Percentiles rank a stretch among this genome's conserved stretches.
phyloP scores from a whole-genome alignment of 2,113 vertebrate species.

The Oenanthe oenanthe region DNA sequence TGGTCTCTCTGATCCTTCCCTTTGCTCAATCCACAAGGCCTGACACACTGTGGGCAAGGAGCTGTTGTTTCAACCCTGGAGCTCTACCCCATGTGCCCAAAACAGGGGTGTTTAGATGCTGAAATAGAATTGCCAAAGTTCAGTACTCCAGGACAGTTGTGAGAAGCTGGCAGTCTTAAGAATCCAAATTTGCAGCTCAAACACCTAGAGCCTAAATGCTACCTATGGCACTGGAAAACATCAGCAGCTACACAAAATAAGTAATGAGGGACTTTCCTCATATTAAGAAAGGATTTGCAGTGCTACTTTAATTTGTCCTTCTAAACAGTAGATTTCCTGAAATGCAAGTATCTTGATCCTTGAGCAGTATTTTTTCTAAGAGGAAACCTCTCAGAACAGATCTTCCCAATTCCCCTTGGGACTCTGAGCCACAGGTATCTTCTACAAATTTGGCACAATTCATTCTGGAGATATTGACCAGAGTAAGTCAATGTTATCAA shows the following conservation, averaged over 20 bases:
- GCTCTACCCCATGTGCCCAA: rapidly evolving
- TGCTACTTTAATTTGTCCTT: background rate
- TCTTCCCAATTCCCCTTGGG: background rate
- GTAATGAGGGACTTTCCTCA: background rate
- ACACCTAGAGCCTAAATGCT: background rate
- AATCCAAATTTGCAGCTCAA: background rate
- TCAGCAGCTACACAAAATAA: background rate
- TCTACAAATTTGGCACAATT: background rate
- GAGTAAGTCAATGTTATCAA: background rate
- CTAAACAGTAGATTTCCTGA: background rate
- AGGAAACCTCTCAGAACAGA: background rate
- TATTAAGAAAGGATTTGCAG: background rate
- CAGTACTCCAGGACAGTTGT: background rate
- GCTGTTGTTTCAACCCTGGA: background rate
- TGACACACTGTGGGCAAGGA: background rate
- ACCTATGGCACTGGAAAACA: background rate
- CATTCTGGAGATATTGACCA: background rate
- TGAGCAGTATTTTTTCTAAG: background rate
- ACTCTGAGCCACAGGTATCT: background rate
- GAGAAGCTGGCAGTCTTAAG: background rate
- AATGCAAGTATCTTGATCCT: background rate
- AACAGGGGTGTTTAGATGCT: background rate
- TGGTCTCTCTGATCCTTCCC: background rate
- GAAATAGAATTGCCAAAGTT: background rate
- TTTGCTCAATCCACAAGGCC: background rate